Evolutionary conservation across 2,888 invertebrate genomes (phyloP).

Genomic region (Pollenia amentaria): DNA sequence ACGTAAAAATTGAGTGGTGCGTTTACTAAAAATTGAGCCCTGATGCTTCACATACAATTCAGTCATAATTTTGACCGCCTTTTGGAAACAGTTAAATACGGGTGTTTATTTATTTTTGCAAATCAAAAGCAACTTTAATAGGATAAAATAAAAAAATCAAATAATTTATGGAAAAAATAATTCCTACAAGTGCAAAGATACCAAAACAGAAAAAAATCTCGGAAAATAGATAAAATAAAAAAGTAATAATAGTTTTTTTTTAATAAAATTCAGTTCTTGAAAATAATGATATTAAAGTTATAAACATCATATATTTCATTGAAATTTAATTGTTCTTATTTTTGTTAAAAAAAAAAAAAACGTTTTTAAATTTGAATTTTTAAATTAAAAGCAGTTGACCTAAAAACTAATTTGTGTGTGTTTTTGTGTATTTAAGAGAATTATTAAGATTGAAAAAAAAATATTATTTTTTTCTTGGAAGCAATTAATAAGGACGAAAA

Average conservation of each 20-base stretch:
- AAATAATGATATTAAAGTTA: neutral
- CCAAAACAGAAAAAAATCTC: slow-evolving; percentile 19
- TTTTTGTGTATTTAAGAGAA: neutral
- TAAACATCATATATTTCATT: neutral
- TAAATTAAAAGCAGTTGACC: slow-evolving; percentile 61
- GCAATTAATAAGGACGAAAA: slow-evolving; percentile 13
- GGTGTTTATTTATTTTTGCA: slow-evolving; percentile 72
- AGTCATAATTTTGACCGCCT: slow-evolving; percentile 83
- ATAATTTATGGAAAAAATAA: slow-evolving; percentile 70
- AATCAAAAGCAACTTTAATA: slow-evolving; percentile 44
- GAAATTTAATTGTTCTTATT: neutral
- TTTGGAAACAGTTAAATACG: slow-evolving; percentile 81
- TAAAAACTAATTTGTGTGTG: slow-evolving; percentile 41
- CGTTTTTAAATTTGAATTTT: slow-evolving; percentile 44
- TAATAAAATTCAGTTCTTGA: slow-evolving; percentile 7
- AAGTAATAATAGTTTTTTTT: slow-evolving; percentile 13
- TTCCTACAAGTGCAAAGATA: slow-evolving; percentile 66
- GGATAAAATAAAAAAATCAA: slow-evolving; percentile 40
- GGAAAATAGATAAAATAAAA: slow-evolving; percentile 21
- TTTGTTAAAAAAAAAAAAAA: slow-evolving; percentile 18
- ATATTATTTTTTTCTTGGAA: slow-evolving; percentile 10
- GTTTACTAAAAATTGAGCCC: slow-evolving; percentile 75
- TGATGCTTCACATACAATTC: slow-evolving; percentile 76
- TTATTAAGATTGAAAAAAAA: slow-evolving; percentile 9
- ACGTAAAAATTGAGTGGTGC: slow-evolving; percentile 51